These are phyloP conservation scores for Callionymus lyra DNA, from an alignment of 2,113 vertebrate species.

Conservation along the genomic window DNA sequence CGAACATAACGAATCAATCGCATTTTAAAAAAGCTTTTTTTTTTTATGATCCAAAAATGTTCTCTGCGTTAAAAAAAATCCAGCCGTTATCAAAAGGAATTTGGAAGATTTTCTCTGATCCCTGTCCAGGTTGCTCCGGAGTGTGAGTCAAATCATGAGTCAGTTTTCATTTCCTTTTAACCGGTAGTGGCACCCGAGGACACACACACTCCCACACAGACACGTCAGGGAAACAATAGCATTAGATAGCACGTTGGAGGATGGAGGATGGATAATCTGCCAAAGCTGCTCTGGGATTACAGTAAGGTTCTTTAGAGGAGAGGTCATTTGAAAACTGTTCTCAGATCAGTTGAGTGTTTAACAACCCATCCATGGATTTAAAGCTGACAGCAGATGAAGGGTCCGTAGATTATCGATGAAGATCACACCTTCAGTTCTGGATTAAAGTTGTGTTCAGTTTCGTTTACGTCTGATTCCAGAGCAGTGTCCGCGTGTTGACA, in stretches of 20 bases:
- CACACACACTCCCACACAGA: conserved; percentile 10
- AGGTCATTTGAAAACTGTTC: conserved; percentile 53
- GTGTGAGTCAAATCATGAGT: no score
- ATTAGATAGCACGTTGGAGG: conserved; percentile 57
- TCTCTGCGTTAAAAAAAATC: no score
- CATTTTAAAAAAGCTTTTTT: no score
- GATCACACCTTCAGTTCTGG: conserved; percentile 18
- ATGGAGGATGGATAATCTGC: conserved; percentile 63
- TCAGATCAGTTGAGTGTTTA: conserved; percentile 35
- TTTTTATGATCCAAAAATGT: no score
- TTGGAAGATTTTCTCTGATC: no score
- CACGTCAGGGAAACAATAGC: conserved; percentile 56
- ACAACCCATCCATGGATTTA: background rate
- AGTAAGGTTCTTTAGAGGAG: conserved; percentile 64
- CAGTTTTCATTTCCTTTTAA: no score
- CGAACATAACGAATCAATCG: no score
- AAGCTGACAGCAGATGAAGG: no score
- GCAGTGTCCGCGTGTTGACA: conserved; percentile 23
- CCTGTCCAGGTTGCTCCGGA: no score
- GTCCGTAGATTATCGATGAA: conserved; percentile 1
- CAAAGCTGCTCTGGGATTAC: conserved; percentile 68
- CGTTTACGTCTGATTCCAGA: conserved; percentile 12
- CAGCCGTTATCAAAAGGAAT: no score
- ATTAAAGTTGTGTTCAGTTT: conserved; percentile 22
- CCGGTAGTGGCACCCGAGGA: background rate